Evolutionary conservation across 2,888 invertebrate genomes (phyloP).

Genomic region (Lasioglossum calceatum): DNA sequence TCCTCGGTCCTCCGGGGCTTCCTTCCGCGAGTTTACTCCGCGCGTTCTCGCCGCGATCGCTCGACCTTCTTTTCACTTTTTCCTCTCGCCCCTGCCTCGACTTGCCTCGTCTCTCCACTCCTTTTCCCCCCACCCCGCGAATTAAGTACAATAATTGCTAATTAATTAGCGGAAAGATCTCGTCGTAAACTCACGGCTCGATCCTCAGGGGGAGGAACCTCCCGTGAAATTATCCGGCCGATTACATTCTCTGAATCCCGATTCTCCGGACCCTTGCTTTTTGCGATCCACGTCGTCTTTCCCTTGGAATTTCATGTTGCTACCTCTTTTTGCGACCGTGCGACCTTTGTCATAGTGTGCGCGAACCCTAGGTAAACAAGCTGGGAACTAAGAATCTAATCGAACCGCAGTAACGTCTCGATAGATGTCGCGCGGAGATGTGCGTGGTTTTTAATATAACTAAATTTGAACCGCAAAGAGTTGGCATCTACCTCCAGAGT

Average conservation of each 20-base stretch:
- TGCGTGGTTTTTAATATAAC: no score
- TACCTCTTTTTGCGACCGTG: no score
- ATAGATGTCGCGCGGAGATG: no score
- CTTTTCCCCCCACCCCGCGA: neutral
- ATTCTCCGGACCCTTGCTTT: neutral
- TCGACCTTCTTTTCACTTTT: conserved; percentile 21
- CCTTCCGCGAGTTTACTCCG: conserved; percentile 28
- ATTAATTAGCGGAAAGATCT: conserved; percentile 32
- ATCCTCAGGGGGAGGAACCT: neutral
- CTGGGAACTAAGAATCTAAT: no score
- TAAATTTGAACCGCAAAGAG: no score
- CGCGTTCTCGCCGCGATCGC: conserved; percentile 21
- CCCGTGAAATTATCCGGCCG: neutral
- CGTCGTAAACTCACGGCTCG: conserved; percentile 14
- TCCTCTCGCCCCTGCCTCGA: neutral
- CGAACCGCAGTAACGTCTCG: no score
- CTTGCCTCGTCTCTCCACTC: neutral
- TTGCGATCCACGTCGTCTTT: neutral
- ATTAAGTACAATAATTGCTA: conserved; percentile 36
- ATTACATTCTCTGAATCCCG: conserved; percentile 4
- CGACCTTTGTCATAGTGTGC: neutral
- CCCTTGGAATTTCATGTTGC: neutral
- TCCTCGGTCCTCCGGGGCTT: conserved; percentile 33
- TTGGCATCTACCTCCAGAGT: neutral
- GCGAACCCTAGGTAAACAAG: no score